Percentiles rank a stretch among this genome's conserved stretches.
phyloP scores from a whole-genome alignment of 2,113 vertebrate genomes.

The Crotalus tigris region DNA sequence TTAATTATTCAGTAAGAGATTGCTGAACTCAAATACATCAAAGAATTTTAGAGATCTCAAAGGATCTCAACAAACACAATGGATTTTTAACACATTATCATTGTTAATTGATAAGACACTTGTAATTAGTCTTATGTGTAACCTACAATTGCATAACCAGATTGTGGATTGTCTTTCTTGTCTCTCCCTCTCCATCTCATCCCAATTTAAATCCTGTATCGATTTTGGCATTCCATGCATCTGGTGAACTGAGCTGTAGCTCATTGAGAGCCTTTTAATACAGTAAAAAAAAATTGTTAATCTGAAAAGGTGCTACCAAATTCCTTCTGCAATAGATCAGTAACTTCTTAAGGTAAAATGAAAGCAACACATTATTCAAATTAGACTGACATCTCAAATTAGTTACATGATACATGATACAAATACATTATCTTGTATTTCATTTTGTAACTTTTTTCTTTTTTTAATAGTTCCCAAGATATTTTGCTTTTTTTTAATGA shows the following conservation, averaged over 20 bases:
- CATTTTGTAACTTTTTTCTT: neutral
- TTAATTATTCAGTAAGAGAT: neutral
- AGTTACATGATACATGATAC: neutral
- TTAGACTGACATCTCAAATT: neutral
- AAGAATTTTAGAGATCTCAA: neutral
- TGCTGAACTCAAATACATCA: neutral
- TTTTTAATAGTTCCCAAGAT: neutral
- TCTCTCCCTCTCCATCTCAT: neutral
- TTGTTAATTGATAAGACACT: neutral
- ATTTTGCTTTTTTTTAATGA: neutral
- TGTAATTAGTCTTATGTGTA: neutral
- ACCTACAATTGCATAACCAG: neutral
- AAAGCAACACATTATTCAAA: neutral
- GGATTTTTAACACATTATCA: neutral
- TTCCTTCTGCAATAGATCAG: neutral
- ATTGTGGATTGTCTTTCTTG: neutral
- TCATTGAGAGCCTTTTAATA: neutral
- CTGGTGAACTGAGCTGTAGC: neutral
- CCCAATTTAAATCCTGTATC: neutral
- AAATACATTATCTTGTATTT: neutral
- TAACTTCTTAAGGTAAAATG: neutral
- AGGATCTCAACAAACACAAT: neutral
- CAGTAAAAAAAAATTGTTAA: neutral
- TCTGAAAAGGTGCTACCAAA: neutral
- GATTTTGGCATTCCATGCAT: neutral